Evolutionary conservation across 2,113 vertebrate genomes (phyloP).

Genomic region (Poeciliopsis retropinna): DNA sequence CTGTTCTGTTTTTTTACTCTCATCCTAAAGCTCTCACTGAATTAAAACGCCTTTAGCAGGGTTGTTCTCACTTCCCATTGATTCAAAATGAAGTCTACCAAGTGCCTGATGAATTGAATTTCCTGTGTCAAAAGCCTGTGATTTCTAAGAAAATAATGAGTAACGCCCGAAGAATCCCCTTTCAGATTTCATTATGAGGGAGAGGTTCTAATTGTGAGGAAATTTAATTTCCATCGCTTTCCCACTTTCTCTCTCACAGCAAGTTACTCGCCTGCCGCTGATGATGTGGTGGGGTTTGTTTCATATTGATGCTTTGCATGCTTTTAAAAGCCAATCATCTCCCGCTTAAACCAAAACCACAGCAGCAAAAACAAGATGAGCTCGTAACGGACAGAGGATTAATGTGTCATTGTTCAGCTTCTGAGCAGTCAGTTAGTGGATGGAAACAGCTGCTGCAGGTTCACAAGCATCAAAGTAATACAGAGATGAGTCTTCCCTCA

Average conservation of each 20-base stretch:
- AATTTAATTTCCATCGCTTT: slow-evolving; percentile 70
- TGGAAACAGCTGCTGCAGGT: slow-evolving; percentile 40
- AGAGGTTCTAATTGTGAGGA: slow-evolving; percentile 73
- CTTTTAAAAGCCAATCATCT: slow-evolving; percentile 49
- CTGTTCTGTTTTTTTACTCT: slow-evolving; percentile 31
- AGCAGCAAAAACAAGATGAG: slow-evolving; percentile 33
- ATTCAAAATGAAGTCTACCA: slow-evolving; percentile 77
- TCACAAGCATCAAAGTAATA: slow-evolving; percentile 32
- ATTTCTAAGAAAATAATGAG: slow-evolving; percentile 78
- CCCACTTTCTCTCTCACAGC: slow-evolving; percentile 24
- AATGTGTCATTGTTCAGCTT: slow-evolving; percentile 23
- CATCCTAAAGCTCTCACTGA: slow-evolving; percentile 50
- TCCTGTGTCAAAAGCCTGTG: slow-evolving; percentile 71
- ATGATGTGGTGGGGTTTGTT: slow-evolving; percentile 45
- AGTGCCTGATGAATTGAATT: slow-evolving; percentile 77
- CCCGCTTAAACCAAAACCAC: slow-evolving; percentile 47
- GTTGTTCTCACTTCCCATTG: slow-evolving; percentile 70
- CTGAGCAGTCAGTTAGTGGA: slow-evolving; percentile 10
- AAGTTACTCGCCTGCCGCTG: slow-evolving; percentile 23
- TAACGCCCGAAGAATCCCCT: slow-evolving; percentile 73
- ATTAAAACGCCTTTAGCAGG: slow-evolving; percentile 74
- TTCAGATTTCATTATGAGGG: slow-evolving; percentile 77
- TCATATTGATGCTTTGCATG: slow-evolving; percentile 40
- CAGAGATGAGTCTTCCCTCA: slow-evolving; percentile 47
- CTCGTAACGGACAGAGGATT: slow-evolving; percentile 16